phyloP scores from a whole-genome alignment of 1,140 invertebrate species.

The Lordiphosa collinella region DNA sequence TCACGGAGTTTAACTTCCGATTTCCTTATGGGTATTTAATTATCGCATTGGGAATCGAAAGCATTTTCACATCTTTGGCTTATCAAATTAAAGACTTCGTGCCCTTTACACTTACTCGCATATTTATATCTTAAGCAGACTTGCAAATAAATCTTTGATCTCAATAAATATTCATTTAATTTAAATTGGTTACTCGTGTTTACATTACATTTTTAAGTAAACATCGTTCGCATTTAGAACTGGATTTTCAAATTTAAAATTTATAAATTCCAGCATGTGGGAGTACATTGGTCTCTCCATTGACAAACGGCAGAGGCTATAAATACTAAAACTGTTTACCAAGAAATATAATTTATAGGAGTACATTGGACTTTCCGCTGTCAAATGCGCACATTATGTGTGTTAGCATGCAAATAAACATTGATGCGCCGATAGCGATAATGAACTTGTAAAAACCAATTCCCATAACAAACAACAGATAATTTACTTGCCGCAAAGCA shows the following conservation, averaged over 20 bases:
- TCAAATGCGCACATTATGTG: background rate
- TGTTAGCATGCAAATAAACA: slow-evolving; percentile 6
- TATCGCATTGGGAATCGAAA: too few relatives aligned
- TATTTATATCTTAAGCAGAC: background rate
- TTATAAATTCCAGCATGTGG: slow-evolving; percentile 1
- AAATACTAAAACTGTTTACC: too few relatives aligned
- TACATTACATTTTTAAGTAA: background rate
- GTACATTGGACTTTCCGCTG: background rate
- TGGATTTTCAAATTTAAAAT: slow-evolving; percentile 3
- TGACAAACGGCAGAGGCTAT: background rate
- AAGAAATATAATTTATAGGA: background rate
- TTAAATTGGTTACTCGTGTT: background rate
- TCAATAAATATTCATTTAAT: slow-evolving; percentile 4
- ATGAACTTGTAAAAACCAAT: slow-evolving; percentile 60
- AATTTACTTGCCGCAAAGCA: slow-evolving; percentile 22
- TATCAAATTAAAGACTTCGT: background rate
- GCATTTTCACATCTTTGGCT: too few relatives aligned
- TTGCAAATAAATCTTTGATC: background rate
- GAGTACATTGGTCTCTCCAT: background rate
- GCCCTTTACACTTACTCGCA: background rate
- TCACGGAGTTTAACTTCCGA: too few relatives aligned
- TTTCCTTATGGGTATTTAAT: too few relatives aligned
- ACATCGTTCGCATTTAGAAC: slow-evolving; percentile 3
- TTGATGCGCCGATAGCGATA: slow-evolving; percentile 32
- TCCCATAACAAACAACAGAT: slow-evolving; percentile 23